Evolutionary conservation across 2,797 vertebrate species (phyloP), one percentile per base, ranked within the genome.

Genomic region (Naso thynnoides): DNA sequence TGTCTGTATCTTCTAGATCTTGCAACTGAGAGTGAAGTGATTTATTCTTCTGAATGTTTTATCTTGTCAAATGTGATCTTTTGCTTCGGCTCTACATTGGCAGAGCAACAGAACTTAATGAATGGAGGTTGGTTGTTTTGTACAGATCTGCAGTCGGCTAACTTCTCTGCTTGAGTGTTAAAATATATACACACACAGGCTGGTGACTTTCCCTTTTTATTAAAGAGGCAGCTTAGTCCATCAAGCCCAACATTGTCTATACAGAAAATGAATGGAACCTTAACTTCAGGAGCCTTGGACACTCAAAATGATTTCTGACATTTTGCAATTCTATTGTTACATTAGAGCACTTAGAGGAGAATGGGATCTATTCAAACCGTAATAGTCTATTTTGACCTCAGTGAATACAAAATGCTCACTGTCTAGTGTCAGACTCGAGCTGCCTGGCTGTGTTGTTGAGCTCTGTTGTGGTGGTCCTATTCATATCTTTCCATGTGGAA

Each of bases 401-500:
- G 33, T 41, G 6, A 69, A 72, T 41, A 64, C 38, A 67, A 33
- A 44, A 79, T 54, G 38, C 48, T 65, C 29, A 33, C 56, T n/a
- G 2, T 39, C 45, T 63, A 6, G 39, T 55, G 54, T 75, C 44
- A 74, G 52, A 63, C 74, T 58, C 24, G 50, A 79, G 53, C 72
- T 82, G 62, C 49, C 38, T 42, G 55, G 16, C 62, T 69, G 71
- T 49, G 56, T 70, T 27, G 65, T 58, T 59, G 73, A 82, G 78
- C 66, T 69, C 21, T 61, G 66, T 61, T 64, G 60, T 52, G 56
- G 27, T 11, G 33, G 27, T 29, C 55, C 56, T 47, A 74, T 79
- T 88, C 64, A 61, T 74, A 62, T 73, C 61, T 60, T 29, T 77
- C 48, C 70, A 41, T 67, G 36, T 45, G 45, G 57, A 60, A 63